Conservation (phyloP, 2,797 vertebrate genomes). For the Sebastes itinus region DNA sequence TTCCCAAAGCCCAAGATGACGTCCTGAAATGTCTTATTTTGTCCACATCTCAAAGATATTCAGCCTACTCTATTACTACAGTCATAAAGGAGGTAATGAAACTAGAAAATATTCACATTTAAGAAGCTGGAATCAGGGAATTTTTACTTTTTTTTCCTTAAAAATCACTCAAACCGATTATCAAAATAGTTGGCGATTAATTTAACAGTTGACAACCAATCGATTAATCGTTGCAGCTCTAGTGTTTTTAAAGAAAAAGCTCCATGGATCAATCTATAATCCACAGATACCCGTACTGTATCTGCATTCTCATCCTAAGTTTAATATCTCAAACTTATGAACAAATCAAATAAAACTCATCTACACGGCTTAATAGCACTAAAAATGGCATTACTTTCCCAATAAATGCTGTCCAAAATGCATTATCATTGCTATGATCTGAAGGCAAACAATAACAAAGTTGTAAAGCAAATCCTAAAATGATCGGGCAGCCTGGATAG, state of each 20-base stretch:
- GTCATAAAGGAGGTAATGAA: no score
- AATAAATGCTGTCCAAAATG: neutral
- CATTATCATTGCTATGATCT: neutral
- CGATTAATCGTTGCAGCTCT: no score
- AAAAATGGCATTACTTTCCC: neutral
- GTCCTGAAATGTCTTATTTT: no score
- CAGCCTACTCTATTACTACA: no score
- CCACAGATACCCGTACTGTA: neutral
- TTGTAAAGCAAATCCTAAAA: neutral
- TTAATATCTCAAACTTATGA: neutral
- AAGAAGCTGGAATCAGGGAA: no score
- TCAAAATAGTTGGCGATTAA: no score
- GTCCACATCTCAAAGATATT: no score
- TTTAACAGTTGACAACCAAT: no score
- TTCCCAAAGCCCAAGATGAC: no score
- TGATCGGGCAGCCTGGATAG: neutral
- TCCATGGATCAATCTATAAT: neutral
- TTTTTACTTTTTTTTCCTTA: no score
- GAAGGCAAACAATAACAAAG: neutral
- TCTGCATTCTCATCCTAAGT: neutral
- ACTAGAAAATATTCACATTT: no score
- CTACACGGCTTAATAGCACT: neutral
- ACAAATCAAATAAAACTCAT: neutral
- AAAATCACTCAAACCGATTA: no score
- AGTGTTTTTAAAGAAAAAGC: neutral